These are phyloP conservation scores for Petrocephalus microphthalmus DNA, from an alignment of 2,113 vertebrate species.

Conservation along the genomic window DNA sequence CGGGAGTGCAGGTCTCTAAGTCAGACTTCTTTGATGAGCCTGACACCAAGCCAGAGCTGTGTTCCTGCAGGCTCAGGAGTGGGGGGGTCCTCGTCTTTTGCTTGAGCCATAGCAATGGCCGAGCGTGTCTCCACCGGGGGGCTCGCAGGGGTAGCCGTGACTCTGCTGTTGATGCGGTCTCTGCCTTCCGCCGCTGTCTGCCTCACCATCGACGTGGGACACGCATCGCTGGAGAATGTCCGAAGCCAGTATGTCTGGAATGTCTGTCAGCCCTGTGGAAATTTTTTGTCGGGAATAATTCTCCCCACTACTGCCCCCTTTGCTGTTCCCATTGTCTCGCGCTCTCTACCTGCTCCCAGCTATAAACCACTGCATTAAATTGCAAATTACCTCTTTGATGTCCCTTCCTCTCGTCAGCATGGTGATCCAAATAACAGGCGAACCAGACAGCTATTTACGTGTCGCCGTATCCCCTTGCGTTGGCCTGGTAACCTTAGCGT, in stretches of 20 bases:
- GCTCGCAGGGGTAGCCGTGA: not conserved
- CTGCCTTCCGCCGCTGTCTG: constrained; percentile 22
- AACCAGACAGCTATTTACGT: constrained; percentile 52
- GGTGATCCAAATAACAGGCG: constrained; percentile 33
- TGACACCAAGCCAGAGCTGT: not conserved
- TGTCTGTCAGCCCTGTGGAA: constrained; percentile 45
- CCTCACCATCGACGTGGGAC: constrained; percentile 39
- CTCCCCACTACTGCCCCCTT: constrained; percentile 33
- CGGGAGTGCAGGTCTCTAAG: no score
- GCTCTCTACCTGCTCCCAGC: constrained; percentile 49
- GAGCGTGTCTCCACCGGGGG: not conserved
- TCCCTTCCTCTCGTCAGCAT: constrained; percentile 41
- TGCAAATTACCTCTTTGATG: constrained; percentile 57
- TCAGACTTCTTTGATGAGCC: not conserved
- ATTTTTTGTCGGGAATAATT: constrained; percentile 49
- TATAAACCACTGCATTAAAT: constrained; percentile 53
- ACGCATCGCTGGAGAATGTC: not conserved
- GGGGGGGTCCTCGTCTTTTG: not conserved
- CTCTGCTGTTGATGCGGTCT: constrained; percentile 36
- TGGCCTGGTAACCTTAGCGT: not conserved
- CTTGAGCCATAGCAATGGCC: not conserved
- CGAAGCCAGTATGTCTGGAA: constrained; percentile 40
- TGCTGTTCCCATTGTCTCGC: constrained; percentile 41
- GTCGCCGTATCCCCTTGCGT: constrained; percentile 17
- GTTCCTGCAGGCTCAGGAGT: not conserved